Evolutionary conservation across 2,113 vertebrate species (phyloP), one percentile per base, ranked within the genome.

Genomic region (Addax nasomaculatus): DNA sequence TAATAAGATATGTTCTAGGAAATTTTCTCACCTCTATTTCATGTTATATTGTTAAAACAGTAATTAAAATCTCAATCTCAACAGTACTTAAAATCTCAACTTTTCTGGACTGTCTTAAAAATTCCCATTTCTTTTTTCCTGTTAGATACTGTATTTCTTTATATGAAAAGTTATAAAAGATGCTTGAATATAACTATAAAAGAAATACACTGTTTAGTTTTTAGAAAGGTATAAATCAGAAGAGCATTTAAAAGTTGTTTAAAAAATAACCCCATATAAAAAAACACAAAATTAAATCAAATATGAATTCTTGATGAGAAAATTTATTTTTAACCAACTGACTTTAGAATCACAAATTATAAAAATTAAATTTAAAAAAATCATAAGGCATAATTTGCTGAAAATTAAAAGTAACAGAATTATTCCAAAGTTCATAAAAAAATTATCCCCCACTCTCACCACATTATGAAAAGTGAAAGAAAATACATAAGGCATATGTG

Each of bases 321-420:
- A 89, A 67, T 55, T 76, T 93, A 58, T 78, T 92, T 94, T 89
- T 94, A 21, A 70, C 67, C 70, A 87, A 47, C 67, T 89, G 33
- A 90, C 27, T 90, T 93, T 70, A 57, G 62, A 96, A 92, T 57
- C 49, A 58, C 67, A 89, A 94, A 49, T 93, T 49, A 17, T 78
- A 27, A 87, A 96, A 92, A 83, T 67, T 96, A 58, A 91, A n/a
- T 86, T 23, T 23, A 12, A 64, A 67, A 93, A 96, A 79, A 7
- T 60, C 11, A 76, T 94, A 51, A 92, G 19, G 7, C 29, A 62
- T 60, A 89, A 79, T 84, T 95, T 96, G 36, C 39, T 96, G 5
- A 93, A 95, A 90, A 87, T 76, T 62, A 85, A 86, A 87, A 83
- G n/a, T 73, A 93, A 93, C 14, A 96, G 83, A 95, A 93, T 96